These are phyloP conservation scores for Ophioninae sp. DNA, from an alignment of 2,888 invertebrate genomes.

Conservation along the genomic window DNA sequence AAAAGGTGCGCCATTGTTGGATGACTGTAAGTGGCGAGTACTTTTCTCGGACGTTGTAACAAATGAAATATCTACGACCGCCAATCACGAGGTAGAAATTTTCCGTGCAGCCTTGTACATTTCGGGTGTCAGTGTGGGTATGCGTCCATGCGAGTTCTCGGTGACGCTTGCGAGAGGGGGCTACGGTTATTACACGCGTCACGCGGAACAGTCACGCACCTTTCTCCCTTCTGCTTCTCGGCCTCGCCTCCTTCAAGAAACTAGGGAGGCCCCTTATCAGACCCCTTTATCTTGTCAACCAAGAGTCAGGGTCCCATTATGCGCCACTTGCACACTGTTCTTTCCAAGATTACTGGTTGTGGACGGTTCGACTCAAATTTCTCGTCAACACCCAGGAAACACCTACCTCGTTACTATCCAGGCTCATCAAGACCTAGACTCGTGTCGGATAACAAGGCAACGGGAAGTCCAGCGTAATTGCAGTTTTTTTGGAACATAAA, in stretches of 20 bases:
- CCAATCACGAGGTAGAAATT: slow-evolving; percentile 60
- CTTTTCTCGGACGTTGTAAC: slow-evolving; percentile 21
- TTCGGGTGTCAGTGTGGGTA: slow-evolving; percentile 37
- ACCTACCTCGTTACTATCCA: slow-evolving; percentile 1
- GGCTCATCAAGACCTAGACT: not conserved
- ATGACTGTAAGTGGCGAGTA: slow-evolving; percentile 34
- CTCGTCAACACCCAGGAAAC: slow-evolving; percentile 6
- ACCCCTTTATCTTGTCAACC: slow-evolving; percentile 79
- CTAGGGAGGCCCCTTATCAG: slow-evolving; percentile 74
- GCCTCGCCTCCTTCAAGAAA: slow-evolving; percentile 16
- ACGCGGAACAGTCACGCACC: slow-evolving; percentile 78
- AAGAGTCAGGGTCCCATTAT: slow-evolving; percentile 74
- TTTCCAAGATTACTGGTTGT: slow-evolving; percentile 40
- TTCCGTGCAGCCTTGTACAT: slow-evolving; percentile 48
- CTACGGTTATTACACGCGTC: slow-evolving; percentile 80
- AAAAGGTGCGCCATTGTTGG: slow-evolving; percentile 26
- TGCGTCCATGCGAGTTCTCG: slow-evolving; percentile 54
- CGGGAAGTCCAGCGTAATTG: not conserved
- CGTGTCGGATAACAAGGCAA: not conserved
- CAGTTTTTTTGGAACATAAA: too few relatives aligned
- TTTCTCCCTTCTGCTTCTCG: slow-evolving; percentile 58
- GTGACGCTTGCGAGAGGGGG: slow-evolving; percentile 74
- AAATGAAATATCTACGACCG: slow-evolving; percentile 25
- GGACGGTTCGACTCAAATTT: slow-evolving; percentile 23
- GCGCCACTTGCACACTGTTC: slow-evolving; percentile 59